phyloP scores from a whole-genome alignment of 2,888 invertebrate species.

The Axea sp. region DNA sequence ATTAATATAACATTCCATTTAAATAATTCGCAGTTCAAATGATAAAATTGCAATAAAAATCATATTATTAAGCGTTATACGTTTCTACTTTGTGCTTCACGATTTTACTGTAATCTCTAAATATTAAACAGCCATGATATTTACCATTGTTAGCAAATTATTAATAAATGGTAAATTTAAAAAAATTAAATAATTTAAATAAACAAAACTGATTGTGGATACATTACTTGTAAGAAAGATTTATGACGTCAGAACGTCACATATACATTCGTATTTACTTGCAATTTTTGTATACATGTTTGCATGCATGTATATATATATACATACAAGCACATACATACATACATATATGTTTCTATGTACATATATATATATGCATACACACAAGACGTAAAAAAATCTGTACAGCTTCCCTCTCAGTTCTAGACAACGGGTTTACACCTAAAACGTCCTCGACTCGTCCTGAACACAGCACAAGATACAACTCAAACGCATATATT shows the following conservation, averaged over 20 bases:
- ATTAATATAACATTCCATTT: too few relatives aligned
- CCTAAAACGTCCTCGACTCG: constrained; percentile 3
- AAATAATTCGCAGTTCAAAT: too few relatives aligned
- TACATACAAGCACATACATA: too few relatives aligned
- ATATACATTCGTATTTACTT: neutral
- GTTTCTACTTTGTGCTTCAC: constrained; percentile 10
- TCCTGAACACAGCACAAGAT: constrained; percentile 23
- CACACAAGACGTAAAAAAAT: constrained; percentile 39
- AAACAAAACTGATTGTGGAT: neutral
- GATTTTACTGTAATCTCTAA: neutral
- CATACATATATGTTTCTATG: too few relatives aligned
- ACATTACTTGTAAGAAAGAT: constrained; percentile 7
- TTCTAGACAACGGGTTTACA: constrained; percentile 9
- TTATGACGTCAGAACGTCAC: neutral
- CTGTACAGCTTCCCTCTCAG: constrained; percentile 20
- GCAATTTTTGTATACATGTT: too few relatives aligned
- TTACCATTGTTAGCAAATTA: constrained; percentile 1
- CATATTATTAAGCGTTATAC: neutral
- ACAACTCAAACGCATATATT: constrained; percentile 23
- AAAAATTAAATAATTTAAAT: too few relatives aligned
- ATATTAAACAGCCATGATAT: neutral
- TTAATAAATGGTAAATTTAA: too few relatives aligned
- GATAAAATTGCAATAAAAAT: constrained; percentile 7
- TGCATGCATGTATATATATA: too few relatives aligned
- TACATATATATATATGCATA: constrained; percentile 17